Evolutionary conservation across 2,888 invertebrate genomes (phyloP), one percentile per base, ranked within the genome.

Genomic region (Heteropelma amictum): DNA sequence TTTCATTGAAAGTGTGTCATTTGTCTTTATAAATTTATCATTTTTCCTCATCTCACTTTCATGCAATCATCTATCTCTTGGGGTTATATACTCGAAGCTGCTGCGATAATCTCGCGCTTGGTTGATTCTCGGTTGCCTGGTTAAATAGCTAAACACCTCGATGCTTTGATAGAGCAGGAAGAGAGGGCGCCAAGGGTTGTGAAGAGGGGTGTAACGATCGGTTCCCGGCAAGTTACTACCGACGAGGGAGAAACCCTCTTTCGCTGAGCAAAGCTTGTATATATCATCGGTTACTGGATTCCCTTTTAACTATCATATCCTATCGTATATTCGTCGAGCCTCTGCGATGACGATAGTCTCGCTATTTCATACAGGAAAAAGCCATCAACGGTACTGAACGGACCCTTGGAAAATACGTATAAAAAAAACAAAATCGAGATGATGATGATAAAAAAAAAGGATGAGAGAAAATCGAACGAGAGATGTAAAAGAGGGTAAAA

Each of bases 61-160:
- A 38, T 19, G 19, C 21, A 33, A 8, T 30, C 12, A 53, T 61
- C 47, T 56, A 19, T 61, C 53, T 40, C 17, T 30, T 28, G 19
- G 33, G 60, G 30, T 51, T n/a, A n/a, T n/a, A n/a, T n/a, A 51
- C 63, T 64, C 21, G 42, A 30, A 17, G 42, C 53, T 58, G 47
- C 49, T 51, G 51, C 70, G 28, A 70, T 65, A 53, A 70, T 58
- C 65, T 65, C 70, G 70, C 60, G n/a, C n/a, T 74, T 56, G 69
- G 60, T 35, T 65, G 70, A 70, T 60, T 65, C 47, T 40, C 6
- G 47, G 56, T 71, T 61, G 56, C 56, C 47, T 58, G 64, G 58
- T 58, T 75, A 67, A 75, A 75, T 70, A 70, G 70, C 74, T 75
- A 70, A 75, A 75, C 70, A 74, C 69, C 64, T 74, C 58, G 64